Evolutionary conservation across 2,113 vertebrate genomes (phyloP).

Genomic region (Notothenia rossii): DNA sequence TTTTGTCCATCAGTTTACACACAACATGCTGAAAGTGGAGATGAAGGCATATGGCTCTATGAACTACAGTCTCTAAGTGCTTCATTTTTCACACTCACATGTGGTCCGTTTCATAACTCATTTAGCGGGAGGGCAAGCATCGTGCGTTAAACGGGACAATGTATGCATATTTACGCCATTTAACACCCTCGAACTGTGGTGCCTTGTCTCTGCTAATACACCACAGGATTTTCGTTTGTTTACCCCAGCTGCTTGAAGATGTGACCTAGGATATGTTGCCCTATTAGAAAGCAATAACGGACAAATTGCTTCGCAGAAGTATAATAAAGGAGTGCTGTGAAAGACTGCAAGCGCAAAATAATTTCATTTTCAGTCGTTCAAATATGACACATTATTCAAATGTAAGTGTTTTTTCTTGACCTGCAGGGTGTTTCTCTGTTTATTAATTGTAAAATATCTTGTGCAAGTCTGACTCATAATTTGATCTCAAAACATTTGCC

Average conservation of each 20-base stretch:
- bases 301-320: constrained; percentile 56
- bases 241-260: constrained; percentile 48
- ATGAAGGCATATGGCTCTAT: constrained; percentile 59
- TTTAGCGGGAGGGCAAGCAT: constrained; percentile 50
- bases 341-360: constrained; percentile 49
- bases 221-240: neutral
- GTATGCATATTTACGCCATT: constrained; percentile 68
- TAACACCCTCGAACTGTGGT: constrained; percentile 44
- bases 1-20: constrained; percentile 52
- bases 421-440: constrained; percentile 28
- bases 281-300: constrained; percentile 64
- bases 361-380: constrained; percentile 63
- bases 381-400: constrained; percentile 60
- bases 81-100: constrained; percentile 60
- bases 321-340: constrained; percentile 45
- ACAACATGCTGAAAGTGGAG: constrained; percentile 56
- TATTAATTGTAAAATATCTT: constrained; percentile 29
- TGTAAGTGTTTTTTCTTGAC: constrained; percentile 26
- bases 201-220: constrained; percentile 43
- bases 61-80: constrained; percentile 51
- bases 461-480: constrained; percentile 22
- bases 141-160: constrained; percentile 38
- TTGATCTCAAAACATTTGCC: constrained; percentile 27
- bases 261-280: constrained; percentile 56
- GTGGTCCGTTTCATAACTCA: constrained; percentile 68